Base-by-base conservation (phyloP, 2,888 invertebrate genomes). In the Cataglyphis cursor region DNA sequence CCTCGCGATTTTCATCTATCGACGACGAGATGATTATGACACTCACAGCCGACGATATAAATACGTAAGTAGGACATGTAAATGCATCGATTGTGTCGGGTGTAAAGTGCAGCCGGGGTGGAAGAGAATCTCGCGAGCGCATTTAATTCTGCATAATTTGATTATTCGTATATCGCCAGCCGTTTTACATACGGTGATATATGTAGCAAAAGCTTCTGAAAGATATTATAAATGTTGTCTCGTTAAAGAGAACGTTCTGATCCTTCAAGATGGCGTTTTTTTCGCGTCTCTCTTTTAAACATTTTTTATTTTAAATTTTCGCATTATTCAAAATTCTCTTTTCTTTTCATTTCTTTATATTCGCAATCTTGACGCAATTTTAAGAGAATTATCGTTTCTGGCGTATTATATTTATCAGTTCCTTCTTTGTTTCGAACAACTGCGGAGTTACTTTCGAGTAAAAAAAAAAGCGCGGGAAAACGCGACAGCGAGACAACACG, bases 1-100 rank as follows among this genome's bases (percentile, higher is more conserved):
- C 15, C 12, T 21, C 24, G 41, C 24, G 4, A 28, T 41, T 38
- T n/a, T 10, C 4, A 21, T 18, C 6, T 3, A 1, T n/a, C 44
- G 35, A 28, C 57, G 21, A 51, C 21, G 3, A 28, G 35, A 51
- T 35, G 15, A 57, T 41, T 68, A 44, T 38, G 65, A 41, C 28
- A 78, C 48, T n/a, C 41, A 54, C 15, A 1, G n/a, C 75, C 35
- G 62, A 54, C 70, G 54, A 83, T 85, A 51, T 51, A 76, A 82
- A 88, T 76, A 62, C 12, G 57, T 81, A 87, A 87, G 78, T 88
- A 66, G 86, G 81, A 74, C 82, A 76, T 59, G 81, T 78, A 83
- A 89, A 89, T 84, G 83, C 84, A 86, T 87, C 78, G 88, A 87
- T 89, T 88, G 72, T 80, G 85, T 82, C 75, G 54, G 54, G n/a